Evolutionary conservation across 1,140 invertebrate genomes (phyloP), one percentile per base, ranked within the genome.

Genomic region (Hypsibius dujardini): DNA sequence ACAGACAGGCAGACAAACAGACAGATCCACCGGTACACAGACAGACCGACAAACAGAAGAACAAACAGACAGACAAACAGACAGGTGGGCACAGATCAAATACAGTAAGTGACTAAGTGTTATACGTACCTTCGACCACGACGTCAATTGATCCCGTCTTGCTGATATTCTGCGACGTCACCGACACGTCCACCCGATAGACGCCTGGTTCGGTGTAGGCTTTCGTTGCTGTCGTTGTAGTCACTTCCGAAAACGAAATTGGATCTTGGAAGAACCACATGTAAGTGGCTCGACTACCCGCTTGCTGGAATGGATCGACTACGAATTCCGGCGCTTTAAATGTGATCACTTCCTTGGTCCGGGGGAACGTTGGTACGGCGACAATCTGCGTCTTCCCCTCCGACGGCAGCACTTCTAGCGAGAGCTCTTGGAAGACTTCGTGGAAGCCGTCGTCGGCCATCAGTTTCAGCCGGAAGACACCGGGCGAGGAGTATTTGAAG

Each of bases 241-340:
- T 67, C 3, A 42, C 3, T 42, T 67, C 62, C 7, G 7, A 3
- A 42, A 67, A 67, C 3, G 62, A 67, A 3, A 67, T 42, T 42
- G 62, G 42, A 67, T 67, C 62, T 42, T 67, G 62, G 62, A 67
- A 67, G 42, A 67, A 67, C 62, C 62, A 67, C 62, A 67, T 67
- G 42, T 14, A 14, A 42, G 12, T 67, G 3, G 7, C 42, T 67
- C 45, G 12, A 7, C 45, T 12, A 42, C 3, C 42, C 3, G 12
- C 42, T n/a, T n/a, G n/a, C n/a, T n/a, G n/a, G n/a, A n/a, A n/a
- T n/a, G n/a, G n/a, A n/a, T n/a, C n/a, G n/a, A n/a, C n/a, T n/a
- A n/a, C n/a, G 62, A 67, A 67, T 42, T 42, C 62, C 7, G 62
- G 62, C 3, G 42, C 62, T 67, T 42, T 7, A 42, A 67, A 67